Base-by-base conservation (phyloP, 2,113 vertebrate genomes). In the Phaethornis superciliosus region DNA sequence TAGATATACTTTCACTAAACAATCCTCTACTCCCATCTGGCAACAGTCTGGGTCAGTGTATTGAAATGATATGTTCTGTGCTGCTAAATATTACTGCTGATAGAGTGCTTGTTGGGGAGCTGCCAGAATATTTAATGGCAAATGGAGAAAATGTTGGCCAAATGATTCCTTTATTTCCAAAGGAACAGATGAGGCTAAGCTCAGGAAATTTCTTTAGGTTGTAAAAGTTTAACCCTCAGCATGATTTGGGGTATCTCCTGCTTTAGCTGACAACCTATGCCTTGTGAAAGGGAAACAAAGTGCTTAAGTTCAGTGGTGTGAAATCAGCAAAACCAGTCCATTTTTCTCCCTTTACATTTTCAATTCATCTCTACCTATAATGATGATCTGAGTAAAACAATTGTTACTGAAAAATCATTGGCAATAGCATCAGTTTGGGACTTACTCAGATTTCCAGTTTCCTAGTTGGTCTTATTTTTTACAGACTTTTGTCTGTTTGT, bases 41-140 rank as follows among this genome's bases (percentile, higher is more conserved):
- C 83, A 94, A 35, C 52, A 71, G 70, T 35, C 35, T 78, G 71
- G 85, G 44, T 89, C 88, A 78, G 74, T 33, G 37, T 51, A n/a
- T 23, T 67, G 91, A 77, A 77, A 71, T 75, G 0, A 76, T 40
- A 77, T 37, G 56, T 58, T 76, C 85, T 46, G 52, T 58, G 65
- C 90, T 87, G 51, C 80, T 93, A 63, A 84, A 85, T 83, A 64
- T 59, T 84, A 52, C 88, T 74, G 44, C 91, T 79, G 19, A 44
- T 15, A 68, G 82, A 94, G 60, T 4, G 26, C 58, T 85, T 2
- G 0, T 9, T 95, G 85, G 93, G 94, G 47, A 64, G 67, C 40
- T 62, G 91, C 94, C 94, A 93, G 75, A 22, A 24, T 5, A 32
- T 71, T 92, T 96, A 93, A 94, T 95, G 94, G 85, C 91, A 95